Conservation (phyloP, 1,140 invertebrate genomes). For the Drosophila teissieri region DNA sequence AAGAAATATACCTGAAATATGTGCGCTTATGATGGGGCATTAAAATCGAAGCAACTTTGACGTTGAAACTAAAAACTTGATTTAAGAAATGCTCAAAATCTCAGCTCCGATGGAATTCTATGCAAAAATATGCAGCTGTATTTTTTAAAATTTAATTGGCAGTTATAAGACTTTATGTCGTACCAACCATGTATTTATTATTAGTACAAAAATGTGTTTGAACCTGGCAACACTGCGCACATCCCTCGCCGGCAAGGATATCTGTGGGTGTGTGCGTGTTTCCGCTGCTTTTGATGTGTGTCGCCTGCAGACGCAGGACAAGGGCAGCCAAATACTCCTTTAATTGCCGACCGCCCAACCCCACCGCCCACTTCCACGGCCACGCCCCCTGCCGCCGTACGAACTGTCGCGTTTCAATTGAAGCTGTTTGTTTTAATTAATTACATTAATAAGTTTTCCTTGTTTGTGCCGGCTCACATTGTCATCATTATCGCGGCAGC, state of each 20-base stretch:
- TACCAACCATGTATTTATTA: too few relatives aligned
- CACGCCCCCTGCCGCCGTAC: conserved; percentile 2
- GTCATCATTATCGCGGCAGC: conserved; percentile 34
- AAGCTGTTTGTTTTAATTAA: conserved; percentile 78
- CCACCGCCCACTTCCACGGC: conserved; percentile 9
- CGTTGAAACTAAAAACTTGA: too few relatives aligned
- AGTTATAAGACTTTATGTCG: too few relatives aligned
- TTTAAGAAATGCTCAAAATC: too few relatives aligned
- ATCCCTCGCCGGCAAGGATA: conserved; percentile 22
- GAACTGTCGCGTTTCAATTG: conserved; percentile 63
- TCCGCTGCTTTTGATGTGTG: conserved; percentile 67
- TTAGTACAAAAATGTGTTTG: too few relatives aligned
- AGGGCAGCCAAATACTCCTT: conserved; percentile 65
- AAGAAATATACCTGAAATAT: not conserved
- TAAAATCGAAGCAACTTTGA: too few relatives aligned
- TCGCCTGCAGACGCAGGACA: conserved; percentile 41
- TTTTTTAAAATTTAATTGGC: too few relatives aligned
- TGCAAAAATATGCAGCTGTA: too few relatives aligned
- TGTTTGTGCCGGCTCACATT: conserved; percentile 54
- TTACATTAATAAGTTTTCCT: conserved; percentile 76
- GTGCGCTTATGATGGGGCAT: too few relatives aligned
- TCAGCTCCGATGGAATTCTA: too few relatives aligned
- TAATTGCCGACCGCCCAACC: conserved; percentile 64
- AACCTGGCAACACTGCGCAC: conserved; percentile 12
- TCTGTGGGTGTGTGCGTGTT: conserved; percentile 51